Base-by-base conservation (phyloP, 1,140 invertebrate species). In the Adelges cooleyi region DNA sequence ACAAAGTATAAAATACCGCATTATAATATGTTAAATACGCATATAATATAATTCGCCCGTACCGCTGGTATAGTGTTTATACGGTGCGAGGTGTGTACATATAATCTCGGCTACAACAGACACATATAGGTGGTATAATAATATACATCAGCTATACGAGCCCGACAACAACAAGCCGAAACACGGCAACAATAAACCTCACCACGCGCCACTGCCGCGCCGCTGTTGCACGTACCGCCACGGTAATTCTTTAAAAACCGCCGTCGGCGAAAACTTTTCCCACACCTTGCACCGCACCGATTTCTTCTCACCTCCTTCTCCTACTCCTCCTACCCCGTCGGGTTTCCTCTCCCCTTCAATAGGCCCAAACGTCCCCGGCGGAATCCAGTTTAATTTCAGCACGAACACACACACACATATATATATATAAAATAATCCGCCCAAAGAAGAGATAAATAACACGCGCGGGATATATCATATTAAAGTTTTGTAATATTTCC, bases 401-500 rank as follows among this genome's bases (percentile, higher is more conserved):
- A 25, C 54, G 54, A 25, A 46, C 42, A 23, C 23, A n/a, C n/a
- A n/a, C n/a, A n/a, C 44, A 59, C 11, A 33, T 33, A 33, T 33
- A 33, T 33, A 33, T 33, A 33, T 33, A 11, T 29, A 59, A 38
- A 17, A 46, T 23, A 44, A 18, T 4, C 42, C 42, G 17, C 40
- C 40, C 11, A 11, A 17, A 17, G 3, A 23, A 59, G 54, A 59
- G 40, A 59, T 59, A 59, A 59, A 59, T 59, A 59, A 59, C 54
- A 59, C 54, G 40, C 54, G 25, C 40, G 40, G 54, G 54, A 59
- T 59, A 59, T 59, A 59, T 59, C 54, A 59, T 59, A 59, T 59
- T 59, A 59, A 59, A 59, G 54, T 59, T 59, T 59, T 29, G 54
- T 46, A 59, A 59, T 59, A 59, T 59, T 59, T 59, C 38, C 54